A percentile compares a stretch with the other conserved stretches of the same genome.
Evolutionary conservation across 2,797 vertebrate genomes (phyloP).

Genomic region (Coregonus ussuriensis): DNA sequence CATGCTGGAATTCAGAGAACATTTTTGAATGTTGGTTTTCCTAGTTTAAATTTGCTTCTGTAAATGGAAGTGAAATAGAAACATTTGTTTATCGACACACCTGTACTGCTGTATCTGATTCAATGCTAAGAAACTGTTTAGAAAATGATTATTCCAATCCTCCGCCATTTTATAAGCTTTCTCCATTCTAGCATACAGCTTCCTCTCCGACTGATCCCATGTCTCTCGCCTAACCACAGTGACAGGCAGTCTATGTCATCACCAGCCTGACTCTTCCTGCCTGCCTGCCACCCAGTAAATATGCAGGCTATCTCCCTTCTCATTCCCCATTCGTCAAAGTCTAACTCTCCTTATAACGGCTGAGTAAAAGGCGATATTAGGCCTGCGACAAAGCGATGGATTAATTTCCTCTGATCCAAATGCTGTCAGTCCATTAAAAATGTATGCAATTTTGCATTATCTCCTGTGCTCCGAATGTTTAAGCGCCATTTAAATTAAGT

Average conservation of each 20-base stretch:
- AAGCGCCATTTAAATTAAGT: constrained; percentile 7
- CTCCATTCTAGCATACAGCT: neutral
- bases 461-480: constrained; percentile 38
- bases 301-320: constrained; percentile 40
- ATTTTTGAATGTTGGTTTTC: neutral
- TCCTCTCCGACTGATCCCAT: neutral
- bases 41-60: neutral
- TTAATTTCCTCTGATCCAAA: constrained; percentile 68
- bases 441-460: constrained; percentile 66
- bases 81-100: neutral
- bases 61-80: neutral
- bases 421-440: constrained; percentile 69
- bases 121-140: too few species aligned
- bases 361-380: constrained; percentile 64
- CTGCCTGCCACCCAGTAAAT: constrained; percentile 24
- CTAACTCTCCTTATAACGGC: constrained; percentile 48
- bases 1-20: constrained; percentile 20
- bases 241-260: neutral
- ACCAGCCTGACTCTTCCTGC: neutral
- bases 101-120: neutral
- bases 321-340: constrained; percentile 58
- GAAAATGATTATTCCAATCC: too few species aligned
- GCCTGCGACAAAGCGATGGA: constrained; percentile 60
- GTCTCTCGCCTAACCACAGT: neutral
- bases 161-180: too few species aligned